Conservation (phyloP, 2,888 invertebrate species). For the Sarcophaga caerulescens region DNA sequence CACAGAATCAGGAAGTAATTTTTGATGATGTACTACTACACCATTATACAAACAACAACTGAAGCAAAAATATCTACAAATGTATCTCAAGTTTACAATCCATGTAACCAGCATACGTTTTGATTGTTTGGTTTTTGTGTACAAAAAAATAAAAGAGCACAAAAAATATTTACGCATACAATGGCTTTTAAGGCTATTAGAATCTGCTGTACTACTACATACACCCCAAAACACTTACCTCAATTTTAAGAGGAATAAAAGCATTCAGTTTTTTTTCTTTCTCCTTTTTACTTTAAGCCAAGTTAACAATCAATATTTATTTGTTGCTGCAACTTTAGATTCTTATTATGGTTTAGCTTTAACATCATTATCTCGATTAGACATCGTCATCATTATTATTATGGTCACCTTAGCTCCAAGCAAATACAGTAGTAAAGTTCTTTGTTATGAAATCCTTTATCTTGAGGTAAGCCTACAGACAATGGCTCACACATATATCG, state of each 20-base stretch:
- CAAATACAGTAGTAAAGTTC: conserved; percentile 42
- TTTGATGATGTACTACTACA: conserved; percentile 64
- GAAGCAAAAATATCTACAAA: not conserved
- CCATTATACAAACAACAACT: conserved; percentile 40
- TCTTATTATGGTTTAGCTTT: conserved; percentile 41
- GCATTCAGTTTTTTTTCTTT: conserved; percentile 24
- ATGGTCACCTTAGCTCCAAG: not conserved
- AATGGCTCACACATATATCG: not conserved
- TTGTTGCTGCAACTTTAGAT: not conserved
- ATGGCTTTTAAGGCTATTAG: conserved; percentile 33
- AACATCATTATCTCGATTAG: not conserved
- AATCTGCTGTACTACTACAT: not conserved
- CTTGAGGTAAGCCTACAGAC: not conserved
- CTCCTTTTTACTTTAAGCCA: not conserved
- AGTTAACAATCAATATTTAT: no score
- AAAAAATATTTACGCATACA: conserved; percentile 43
- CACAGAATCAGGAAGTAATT: conserved; percentile 68
- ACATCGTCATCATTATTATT: conserved; percentile 11
- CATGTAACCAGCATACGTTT: conserved; percentile 37
- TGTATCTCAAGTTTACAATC: conserved; percentile 26
- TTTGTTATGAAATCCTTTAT: conserved; percentile 43
- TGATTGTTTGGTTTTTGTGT: not conserved
- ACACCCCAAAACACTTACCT: not conserved
- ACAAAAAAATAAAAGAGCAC: no score
- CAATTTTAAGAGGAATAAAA: not conserved